Percentiles rank a stretch among this genome's conserved stretches.
phyloP scores from a whole-genome alignment of 2,797 vertebrate genomes.

The Liparis tanakae region DNA sequence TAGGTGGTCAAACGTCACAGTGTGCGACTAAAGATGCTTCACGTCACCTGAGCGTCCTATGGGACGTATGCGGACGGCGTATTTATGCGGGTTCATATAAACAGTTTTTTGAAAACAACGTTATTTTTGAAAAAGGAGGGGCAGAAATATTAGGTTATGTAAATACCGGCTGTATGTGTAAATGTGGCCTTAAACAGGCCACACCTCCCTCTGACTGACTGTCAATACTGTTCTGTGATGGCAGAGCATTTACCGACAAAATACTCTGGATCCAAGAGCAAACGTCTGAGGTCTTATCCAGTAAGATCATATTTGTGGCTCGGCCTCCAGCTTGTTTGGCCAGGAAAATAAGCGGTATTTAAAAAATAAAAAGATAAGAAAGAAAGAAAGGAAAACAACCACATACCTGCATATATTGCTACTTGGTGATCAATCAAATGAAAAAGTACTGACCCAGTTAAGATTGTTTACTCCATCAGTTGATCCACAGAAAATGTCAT shows the following conservation, averaged over 20 bases:
- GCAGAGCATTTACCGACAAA: constrained; percentile 23
- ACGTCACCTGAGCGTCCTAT: too few species aligned
- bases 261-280: constrained; percentile 8
- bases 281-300: constrained; percentile 21
- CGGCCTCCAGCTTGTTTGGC: background rate
- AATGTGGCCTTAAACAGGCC: too few species aligned
- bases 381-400: too few species aligned
- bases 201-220: constrained; percentile 18
- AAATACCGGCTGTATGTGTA: too few species aligned
- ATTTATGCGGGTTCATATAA: too few species aligned
- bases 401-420: background rate
- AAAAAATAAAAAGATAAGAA: background rate
- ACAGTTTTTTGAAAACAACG: too few species aligned
- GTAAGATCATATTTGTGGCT: constrained; percentile 5
- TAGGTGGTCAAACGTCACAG: too few species aligned
- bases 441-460: background rate
- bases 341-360: background rate
- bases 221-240: constrained; percentile 5
- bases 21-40: too few species aligned
- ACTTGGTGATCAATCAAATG: background rate
- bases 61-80: too few species aligned
- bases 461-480: background rate
- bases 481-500: background rate
- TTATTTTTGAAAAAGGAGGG: too few species aligned
- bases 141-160: too few species aligned